Conservation (phyloP, 2,113 vertebrate genomes). For the Hucho hucho region DNA sequence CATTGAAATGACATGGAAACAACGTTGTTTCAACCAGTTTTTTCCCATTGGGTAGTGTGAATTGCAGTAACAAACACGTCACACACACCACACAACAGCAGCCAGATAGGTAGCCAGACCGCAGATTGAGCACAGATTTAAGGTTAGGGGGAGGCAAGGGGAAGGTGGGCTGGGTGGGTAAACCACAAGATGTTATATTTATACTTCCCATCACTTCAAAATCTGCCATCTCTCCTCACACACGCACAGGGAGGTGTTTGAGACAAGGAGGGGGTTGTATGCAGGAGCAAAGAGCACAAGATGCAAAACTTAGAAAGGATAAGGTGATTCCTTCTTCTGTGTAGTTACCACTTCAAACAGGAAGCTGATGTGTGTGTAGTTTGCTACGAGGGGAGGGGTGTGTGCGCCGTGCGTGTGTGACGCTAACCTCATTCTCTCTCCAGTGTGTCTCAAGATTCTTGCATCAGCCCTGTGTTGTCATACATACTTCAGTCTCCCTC, state of each 20-base stretch:
- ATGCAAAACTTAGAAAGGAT: constrained; percentile 41
- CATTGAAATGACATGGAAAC: no score
- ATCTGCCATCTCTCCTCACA: constrained; percentile 37
- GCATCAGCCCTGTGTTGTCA: constrained; percentile 16
- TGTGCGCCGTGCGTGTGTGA: neutral
- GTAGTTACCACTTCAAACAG: constrained; percentile 65
- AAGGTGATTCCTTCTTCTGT: constrained; percentile 61
- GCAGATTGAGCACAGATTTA: constrained; percentile 67
- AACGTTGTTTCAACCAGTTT: no score
- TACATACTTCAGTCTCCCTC: neutral
- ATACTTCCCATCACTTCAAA: constrained; percentile 62
- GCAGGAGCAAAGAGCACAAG: constrained; percentile 31
- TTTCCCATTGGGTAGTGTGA: no score
- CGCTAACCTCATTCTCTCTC: constrained; percentile 10
- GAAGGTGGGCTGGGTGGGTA: constrained; percentile 31
- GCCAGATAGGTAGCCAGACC: constrained; percentile 42
- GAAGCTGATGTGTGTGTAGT: constrained; percentile 18
- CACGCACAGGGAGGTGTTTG: no score
- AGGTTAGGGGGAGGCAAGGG: constrained; percentile 38
- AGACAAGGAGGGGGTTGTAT: constrained; percentile 1
- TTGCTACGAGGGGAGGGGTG: constrained; percentile 1
- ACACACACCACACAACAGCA: neutral
- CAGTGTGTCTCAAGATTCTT: neutral
- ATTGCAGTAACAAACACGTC: neutral
- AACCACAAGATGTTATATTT: constrained; percentile 68